Evolutionary conservation across 2,888 invertebrate genomes (phyloP).

Genomic region (Xestoiulus laeticollis): DNA sequence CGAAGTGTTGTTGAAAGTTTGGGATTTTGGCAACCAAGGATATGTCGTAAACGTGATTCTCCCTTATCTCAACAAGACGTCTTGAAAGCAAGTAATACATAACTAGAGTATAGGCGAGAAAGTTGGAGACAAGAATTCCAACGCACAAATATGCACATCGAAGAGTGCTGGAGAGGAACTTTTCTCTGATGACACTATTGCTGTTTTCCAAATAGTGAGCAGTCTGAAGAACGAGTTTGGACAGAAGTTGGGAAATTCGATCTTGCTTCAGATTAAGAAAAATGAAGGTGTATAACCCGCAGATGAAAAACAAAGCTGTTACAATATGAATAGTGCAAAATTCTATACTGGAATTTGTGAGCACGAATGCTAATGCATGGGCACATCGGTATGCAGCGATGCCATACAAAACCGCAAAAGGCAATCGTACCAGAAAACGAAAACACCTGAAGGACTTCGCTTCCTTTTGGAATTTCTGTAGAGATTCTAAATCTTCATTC

Average conservation of each 20-base stretch:
- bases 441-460: background rate
- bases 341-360: background rate
- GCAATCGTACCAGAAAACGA: background rate
- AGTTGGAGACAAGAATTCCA: background rate
- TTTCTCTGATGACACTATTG: background rate
- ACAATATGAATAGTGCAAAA: background rate
- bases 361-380: background rate
- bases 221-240: background rate
- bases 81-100: background rate
- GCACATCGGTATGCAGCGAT: background rate
- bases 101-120: background rate
- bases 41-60: background rate
- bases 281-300: background rate
- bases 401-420: background rate
- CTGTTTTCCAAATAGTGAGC: background rate
- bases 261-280: background rate
- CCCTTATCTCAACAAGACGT: background rate
- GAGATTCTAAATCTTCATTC: background rate
- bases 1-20: background rate
- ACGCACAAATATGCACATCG: background rate
- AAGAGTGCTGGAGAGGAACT: background rate
- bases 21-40: background rate
- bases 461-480: background rate
- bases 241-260: background rate
- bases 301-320: background rate